Evolutionary conservation across 2,888 invertebrate genomes (phyloP), one percentile per base, ranked within the genome.

Genomic region (Philereme transversata): DNA sequence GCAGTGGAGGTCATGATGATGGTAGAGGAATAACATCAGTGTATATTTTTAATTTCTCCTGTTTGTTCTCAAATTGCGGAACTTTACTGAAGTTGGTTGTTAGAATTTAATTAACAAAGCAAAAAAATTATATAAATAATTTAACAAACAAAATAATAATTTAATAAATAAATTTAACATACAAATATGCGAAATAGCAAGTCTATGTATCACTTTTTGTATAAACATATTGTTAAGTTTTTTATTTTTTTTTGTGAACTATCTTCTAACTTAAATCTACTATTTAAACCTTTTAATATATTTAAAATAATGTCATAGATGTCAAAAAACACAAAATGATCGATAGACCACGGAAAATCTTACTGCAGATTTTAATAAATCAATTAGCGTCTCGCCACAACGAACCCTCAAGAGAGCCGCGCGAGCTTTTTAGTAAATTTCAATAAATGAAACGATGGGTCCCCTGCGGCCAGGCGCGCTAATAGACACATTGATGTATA

Each of bases 401-500:
- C 45, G 41, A 10, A 71, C 66, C 71, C 76, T 74, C 74, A 40
- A 38, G 69, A 62, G 62, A 63, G 53, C 35, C n/a, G 38, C 54
- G 47, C 41, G 53, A 64, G 74, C 68, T 80, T 81, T 83, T 82
- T 78, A 80, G 76, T 74, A 75, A 75, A 82, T 82, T 84, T 81
- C 79, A 81, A 81, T 84, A 86, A 88, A 89, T 88, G 79, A 90
- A 88, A 84, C 79, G 84, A 90, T 87, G 83, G 70, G 73, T 84
- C 88, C 82, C 72, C 67, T 57, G 64, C 68, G 72, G 68, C 72
- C 61, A 69, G 61, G 53, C 64, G 35, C 64, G 68, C 73, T 87
- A 90, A 90, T 88, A 79, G 88, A 88, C 85, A 88, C 76, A 86
- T 88, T 90, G 87, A 90, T 86, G 82, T 80, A 90, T 89, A 75